Evolutionary conservation across 2,888 invertebrate species (phyloP), one percentile per base, ranked within the genome.

Genomic region (Buathra laborator): DNA sequence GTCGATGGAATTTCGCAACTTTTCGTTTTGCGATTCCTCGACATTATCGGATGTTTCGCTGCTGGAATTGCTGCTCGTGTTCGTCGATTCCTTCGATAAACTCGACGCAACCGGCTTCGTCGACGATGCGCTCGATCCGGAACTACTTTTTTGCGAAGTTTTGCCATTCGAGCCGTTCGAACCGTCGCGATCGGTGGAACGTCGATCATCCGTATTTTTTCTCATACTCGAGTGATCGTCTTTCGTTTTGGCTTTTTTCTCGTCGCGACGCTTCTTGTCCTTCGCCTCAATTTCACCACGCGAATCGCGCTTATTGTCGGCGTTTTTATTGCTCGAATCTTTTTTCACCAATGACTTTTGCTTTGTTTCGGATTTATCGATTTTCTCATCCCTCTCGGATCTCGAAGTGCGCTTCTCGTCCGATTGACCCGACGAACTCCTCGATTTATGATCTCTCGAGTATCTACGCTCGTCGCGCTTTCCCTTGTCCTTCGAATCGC

Each of bases 121-220:
- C 62, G 89, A 94, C 10, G 87, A 94, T n/a, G 94, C 94, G 89
- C 94, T 95, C 0, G 95, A 94, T 90, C 94, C 93, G 71, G 92
- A 93, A 81, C 93, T 89, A 92, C 95, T 94, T 85, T 94, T 90
- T 19, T 93, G 93, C 19, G 93, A 94, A 67, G 93, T 93, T 85
- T 92, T 93, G 51, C 94, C 94, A 29, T 94, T 94, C 48, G 94
- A 94, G 51, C 96, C 97, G 91, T 97, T 97, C 88, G 97, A 97
- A 0, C 97, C 97, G 94, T 98, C 97, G 85, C 97, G 95, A 88
- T 97, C 97, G 0, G 97, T 97, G 0, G 97, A 97, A 70, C 97
- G 95, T 7, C 97, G 95, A 87, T 95, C 95, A 75, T 95, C 95
- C 59, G 95, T 95, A 12, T 95, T 95, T 90, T 96, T 96, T 51